phyloP scores from a whole-genome alignment of 2,888 invertebrate species.

The Stomorhina lunata region DNA sequence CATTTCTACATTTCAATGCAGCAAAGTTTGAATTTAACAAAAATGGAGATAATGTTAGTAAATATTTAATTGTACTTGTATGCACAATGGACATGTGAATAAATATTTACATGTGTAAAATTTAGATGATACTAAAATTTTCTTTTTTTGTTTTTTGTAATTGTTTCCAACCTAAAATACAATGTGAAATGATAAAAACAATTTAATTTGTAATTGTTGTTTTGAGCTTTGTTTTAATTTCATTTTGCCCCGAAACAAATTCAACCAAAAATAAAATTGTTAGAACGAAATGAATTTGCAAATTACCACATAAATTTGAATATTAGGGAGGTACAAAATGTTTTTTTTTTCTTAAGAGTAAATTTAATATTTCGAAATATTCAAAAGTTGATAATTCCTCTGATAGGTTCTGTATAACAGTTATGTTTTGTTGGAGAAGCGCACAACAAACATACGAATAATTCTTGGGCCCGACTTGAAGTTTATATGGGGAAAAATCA shows the following conservation, averaged over 20 bases:
- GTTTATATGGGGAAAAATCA: too few relatives aligned
- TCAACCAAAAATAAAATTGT: neutral
- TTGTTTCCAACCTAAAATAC: constrained; percentile 44
- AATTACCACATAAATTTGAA: neutral
- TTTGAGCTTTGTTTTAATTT: constrained; percentile 31
- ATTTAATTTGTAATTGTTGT: constrained; percentile 10
- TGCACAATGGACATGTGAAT: neutral
- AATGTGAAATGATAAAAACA: constrained; percentile 42
- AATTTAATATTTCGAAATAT: too few relatives aligned
- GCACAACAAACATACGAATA: too few relatives aligned
- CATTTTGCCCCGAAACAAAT: constrained; percentile 29
- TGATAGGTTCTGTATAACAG: too few relatives aligned
- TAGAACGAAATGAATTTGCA: constrained; percentile 17
- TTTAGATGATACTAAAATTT: constrained; percentile 20
- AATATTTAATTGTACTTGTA: neutral
- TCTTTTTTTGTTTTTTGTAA: constrained; percentile 16
- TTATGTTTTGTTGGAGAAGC: too few relatives aligned
- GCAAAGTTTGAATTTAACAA: too few relatives aligned
- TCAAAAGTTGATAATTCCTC: too few relatives aligned
- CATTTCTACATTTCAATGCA: too few relatives aligned
- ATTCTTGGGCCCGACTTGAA: too few relatives aligned
- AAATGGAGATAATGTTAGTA: too few relatives aligned
- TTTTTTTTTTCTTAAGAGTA: too few relatives aligned
- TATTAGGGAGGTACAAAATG: too few relatives aligned
- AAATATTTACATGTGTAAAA: neutral